A percentile compares a stretch with the other conserved stretches of the same genome.
Evolutionary conservation across 2,113 vertebrate species (phyloP).

Genomic region (Synodontis membranacea): DNA sequence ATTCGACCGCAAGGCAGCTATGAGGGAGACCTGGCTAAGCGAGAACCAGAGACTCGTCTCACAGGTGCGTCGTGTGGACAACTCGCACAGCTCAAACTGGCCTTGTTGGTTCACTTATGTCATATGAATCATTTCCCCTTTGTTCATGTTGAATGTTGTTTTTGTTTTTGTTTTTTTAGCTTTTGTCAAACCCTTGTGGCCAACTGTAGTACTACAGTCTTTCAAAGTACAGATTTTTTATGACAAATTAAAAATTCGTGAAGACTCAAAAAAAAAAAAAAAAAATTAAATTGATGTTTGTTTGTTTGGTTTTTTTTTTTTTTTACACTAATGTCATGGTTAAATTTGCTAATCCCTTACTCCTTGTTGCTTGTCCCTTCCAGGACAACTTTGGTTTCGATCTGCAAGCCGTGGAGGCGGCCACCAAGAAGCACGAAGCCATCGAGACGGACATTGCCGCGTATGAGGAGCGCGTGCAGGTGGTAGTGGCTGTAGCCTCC

Average conservation of each 20-base stretch:
- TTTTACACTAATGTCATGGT: neutral
- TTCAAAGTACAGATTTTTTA: neutral
- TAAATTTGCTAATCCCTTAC: neutral
- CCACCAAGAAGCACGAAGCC: slow-evolving; percentile 95
- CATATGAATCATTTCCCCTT: neutral
- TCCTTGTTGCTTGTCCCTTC: neutral
- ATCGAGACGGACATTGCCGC: slow-evolving; percentile 95
- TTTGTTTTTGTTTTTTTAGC: neutral
- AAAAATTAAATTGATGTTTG: no score
- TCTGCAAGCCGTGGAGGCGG: slow-evolving; percentile 95
- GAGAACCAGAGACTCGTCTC: slow-evolving; percentile 96
- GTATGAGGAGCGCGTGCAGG: slow-evolving; percentile 92
- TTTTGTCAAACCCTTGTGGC: slow-evolving; percentile 38
- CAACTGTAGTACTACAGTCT: neutral
- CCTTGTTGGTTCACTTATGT: neutral
- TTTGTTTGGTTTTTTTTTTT: no score
- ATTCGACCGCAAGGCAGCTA: slow-evolving; percentile 96
- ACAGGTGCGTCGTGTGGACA: slow-evolving; percentile 76
- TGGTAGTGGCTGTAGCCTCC: slow-evolving; percentile 85
- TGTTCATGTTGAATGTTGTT: no score
- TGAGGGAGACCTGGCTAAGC: slow-evolving; percentile 97
- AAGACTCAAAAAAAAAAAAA: no score
- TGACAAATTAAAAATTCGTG: neutral
- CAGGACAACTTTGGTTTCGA: slow-evolving; percentile 98
- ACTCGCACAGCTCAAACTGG: neutral